These are phyloP conservation scores for Channa striata DNA, from an alignment of 2,797 vertebrate genomes.

Conservation along the genomic window DNA sequence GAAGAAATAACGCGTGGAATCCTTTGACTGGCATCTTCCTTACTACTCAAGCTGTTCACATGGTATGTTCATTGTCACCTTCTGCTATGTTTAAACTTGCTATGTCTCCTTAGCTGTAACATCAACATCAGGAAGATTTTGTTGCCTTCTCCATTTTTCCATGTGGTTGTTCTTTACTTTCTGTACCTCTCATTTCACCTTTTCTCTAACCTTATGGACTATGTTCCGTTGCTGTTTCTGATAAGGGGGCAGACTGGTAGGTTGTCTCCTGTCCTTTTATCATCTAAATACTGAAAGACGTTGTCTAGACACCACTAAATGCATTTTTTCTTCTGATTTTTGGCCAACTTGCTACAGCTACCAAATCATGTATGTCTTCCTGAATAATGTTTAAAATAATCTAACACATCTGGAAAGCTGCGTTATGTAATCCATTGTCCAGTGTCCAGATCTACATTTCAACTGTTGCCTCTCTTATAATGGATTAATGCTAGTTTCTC, in stretches of 20 bases:
- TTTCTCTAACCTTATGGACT: slow-evolving; percentile 50
- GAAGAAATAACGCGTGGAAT: background rate
- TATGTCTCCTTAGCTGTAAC: slow-evolving; percentile 37
- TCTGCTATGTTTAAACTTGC: background rate
- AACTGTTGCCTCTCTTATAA: slow-evolving; percentile 37
- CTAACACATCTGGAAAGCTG: slow-evolving; percentile 33
- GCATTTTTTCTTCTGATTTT: slow-evolving; percentile 32
- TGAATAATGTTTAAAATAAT: slow-evolving; percentile 23
- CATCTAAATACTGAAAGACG: slow-evolving; percentile 26
- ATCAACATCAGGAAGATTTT: slow-evolving; percentile 35
- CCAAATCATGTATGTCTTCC: slow-evolving; percentile 13
- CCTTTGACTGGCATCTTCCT: background rate
- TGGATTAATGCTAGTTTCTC: slow-evolving; percentile 26
- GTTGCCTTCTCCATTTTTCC: slow-evolving; percentile 35
- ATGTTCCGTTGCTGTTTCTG: slow-evolving; percentile 49
- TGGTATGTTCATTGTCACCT: slow-evolving; percentile 9
- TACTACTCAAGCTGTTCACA: background rate
- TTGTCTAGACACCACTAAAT: slow-evolving; percentile 24
- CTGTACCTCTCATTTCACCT: slow-evolving; percentile 45
- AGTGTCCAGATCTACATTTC: slow-evolving; percentile 21
- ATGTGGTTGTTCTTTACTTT: slow-evolving; percentile 36
- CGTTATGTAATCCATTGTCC: slow-evolving; percentile 31
- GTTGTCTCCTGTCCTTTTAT: slow-evolving; percentile 45
- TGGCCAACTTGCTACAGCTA: slow-evolving; percentile 34
- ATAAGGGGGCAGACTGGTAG: slow-evolving; percentile 35